Evolutionary conservation across 2,113 vertebrate species (phyloP), one percentile per base, ranked within the genome.

Genomic region (Corythornis cristatus): DNA sequence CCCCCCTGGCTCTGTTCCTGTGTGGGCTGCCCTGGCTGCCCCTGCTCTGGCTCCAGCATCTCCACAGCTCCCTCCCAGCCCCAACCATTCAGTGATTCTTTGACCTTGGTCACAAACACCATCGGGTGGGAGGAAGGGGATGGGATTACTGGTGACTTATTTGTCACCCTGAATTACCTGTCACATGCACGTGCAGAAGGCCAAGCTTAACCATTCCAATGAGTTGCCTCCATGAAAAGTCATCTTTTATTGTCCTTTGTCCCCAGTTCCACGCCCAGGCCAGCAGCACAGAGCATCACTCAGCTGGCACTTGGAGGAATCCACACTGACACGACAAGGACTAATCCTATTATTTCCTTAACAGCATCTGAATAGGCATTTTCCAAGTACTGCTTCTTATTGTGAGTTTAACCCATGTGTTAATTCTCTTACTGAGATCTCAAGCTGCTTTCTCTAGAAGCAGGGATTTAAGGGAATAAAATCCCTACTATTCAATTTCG

Each of bases 301-400:
- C 22, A 23, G 89, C 54, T 56, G 3, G 66, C 78, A 20, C 31
- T 86, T 12, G 31, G 85, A 92, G 89, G 80, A 60, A 93, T 78
- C 90, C 73, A 64, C 80, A n/a, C 50, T 81, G 88, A 86, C 93
- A 90, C 20, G 82, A 96, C 95, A 96, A 95, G 94, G 86, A 74
- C 87, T 96, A 95, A 96, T 96, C 94, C 95, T 93, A 93, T 96
- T 96, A 96, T 96, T 96, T 89, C 93, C 89, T 94, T 76, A 93
- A 62, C 68, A 0, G 77, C 91, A 81, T 89, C 79, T 92, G 93
- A 97, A 96, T 89, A 92, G 91, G 88, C 95, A 68, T 90, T 94
- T 95, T 67, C 92, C 91, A 61, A 85, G 75, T 75, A 11, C 76
- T 51, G 79, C 94, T 95, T 91, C 88, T 93, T 58, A 89, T 91